Conservation (phyloP, 2,113 vertebrate species). For the Morphnarchus princeps region DNA sequence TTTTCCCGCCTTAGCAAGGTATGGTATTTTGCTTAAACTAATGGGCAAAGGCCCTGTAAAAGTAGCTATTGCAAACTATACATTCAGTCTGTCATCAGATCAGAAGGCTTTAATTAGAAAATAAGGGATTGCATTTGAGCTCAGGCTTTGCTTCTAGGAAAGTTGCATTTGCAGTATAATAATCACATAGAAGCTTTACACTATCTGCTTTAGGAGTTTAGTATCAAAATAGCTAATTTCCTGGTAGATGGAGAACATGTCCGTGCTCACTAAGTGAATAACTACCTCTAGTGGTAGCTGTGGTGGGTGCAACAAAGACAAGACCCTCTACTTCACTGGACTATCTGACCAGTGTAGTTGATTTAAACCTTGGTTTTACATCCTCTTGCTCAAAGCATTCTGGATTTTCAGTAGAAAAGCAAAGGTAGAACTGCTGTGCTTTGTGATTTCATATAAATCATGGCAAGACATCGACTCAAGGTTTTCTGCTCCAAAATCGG, state of each 20-base stretch:
- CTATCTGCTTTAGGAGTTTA: neutral
- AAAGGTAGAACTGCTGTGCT: neutral
- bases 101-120: neutral
- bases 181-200: neutral
- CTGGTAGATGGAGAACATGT: neutral
- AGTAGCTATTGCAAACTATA: neutral
- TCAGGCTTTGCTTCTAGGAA: neutral
- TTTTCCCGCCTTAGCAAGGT: neutral
- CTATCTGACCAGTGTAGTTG: neutral
- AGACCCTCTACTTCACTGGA: neutral
- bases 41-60: neutral
- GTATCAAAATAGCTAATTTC: neutral
- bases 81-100: neutral
- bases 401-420: neutral
- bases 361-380: neutral
- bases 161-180: neutral
- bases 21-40: neutral
- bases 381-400: neutral
- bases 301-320: neutral
- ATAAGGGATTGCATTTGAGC: neutral
- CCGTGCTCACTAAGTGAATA: neutral
- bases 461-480: neutral
- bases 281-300: neutral
- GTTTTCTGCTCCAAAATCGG: neutral
- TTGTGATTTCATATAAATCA: neutral